Evolutionary conservation across 2,888 invertebrate genomes (phyloP).

Genomic region (Clostera curtula): DNA sequence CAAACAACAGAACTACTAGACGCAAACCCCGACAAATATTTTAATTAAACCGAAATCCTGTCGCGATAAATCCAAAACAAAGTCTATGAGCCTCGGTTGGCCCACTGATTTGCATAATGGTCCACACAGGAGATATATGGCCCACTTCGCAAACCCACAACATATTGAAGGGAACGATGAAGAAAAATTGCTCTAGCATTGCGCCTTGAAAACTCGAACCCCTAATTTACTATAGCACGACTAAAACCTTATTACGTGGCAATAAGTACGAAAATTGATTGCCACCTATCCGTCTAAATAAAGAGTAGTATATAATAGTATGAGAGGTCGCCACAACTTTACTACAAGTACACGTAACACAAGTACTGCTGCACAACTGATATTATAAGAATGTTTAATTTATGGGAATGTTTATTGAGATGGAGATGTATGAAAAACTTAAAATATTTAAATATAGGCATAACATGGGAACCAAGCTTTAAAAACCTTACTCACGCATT

Average conservation of each 20-base stretch:
- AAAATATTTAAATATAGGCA: too few species aligned
- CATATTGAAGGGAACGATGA: conserved; percentile 57
- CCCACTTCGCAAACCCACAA: conserved; percentile 45
- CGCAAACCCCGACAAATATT: conserved; percentile 12
- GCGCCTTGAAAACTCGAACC: conserved; percentile 45
- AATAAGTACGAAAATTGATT: conserved; percentile 20
- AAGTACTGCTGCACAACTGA: too few species aligned
- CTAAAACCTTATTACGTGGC: conserved; percentile 16
- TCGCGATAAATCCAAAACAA: conserved; percentile 16
- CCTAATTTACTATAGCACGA: conserved; percentile 36
- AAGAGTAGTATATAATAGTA: conserved; percentile 17
- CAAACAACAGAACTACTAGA: too few species aligned
- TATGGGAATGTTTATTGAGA: too few species aligned
- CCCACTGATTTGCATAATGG: conserved; percentile 55
- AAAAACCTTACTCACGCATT: too few species aligned
- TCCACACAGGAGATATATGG: conserved; percentile 51
- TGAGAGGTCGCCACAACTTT: too few species aligned
- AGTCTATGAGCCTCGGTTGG: conserved; percentile 27
- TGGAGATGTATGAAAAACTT: too few species aligned
- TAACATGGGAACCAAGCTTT: too few species aligned
- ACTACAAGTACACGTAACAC: too few species aligned
- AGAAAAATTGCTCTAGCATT: conserved; percentile 55
- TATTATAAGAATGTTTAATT: too few species aligned
- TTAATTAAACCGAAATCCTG: conserved; percentile 17
- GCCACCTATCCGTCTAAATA: conserved; percentile 14